A percentile compares a stretch with the other conserved stretches of the same genome.
phyloP scores from a whole-genome alignment of 2,113 vertebrate species.

The Lophotis ruficrista region DNA sequence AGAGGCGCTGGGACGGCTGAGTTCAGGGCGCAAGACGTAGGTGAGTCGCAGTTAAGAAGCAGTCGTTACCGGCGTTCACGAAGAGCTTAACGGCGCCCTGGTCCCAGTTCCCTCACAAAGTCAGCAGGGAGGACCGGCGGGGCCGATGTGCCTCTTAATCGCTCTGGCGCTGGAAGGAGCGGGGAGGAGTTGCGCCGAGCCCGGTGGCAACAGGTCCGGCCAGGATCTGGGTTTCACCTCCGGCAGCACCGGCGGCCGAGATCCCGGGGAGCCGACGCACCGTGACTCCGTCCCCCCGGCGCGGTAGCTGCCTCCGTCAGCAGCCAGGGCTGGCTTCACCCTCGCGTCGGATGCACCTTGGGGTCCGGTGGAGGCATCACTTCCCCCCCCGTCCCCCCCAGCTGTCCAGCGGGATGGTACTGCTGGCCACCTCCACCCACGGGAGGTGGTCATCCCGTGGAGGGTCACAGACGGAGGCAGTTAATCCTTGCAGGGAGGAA shows the following conservation, averaged over 20 bases:
- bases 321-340: background rate
- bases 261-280: background rate
- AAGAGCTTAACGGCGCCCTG: background rate
- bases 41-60: background rate
- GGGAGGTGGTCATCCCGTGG: too few relatives aligned
- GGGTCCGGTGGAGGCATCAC: too few relatives aligned
- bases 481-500: background rate
- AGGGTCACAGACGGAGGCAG: background rate
- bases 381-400: too few relatives aligned
- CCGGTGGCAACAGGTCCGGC: background rate
- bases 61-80: background rate
- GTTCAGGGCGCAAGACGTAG: background rate
- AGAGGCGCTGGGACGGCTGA: background rate
- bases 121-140: background rate
- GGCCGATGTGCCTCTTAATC: fast-evolving
- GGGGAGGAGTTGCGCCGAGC: background rate
- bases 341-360: background rate
- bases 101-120: fast-evolving
- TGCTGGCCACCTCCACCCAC: background rate
- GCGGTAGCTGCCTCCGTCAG: too few relatives aligned
- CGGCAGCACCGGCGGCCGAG: background rate
- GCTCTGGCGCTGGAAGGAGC: background rate
- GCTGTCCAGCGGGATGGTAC: background rate
- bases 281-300: background rate
- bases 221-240: background rate